phyloP scores from a whole-genome alignment of 2,797 vertebrate species.

The Spinus pinus region DNA sequence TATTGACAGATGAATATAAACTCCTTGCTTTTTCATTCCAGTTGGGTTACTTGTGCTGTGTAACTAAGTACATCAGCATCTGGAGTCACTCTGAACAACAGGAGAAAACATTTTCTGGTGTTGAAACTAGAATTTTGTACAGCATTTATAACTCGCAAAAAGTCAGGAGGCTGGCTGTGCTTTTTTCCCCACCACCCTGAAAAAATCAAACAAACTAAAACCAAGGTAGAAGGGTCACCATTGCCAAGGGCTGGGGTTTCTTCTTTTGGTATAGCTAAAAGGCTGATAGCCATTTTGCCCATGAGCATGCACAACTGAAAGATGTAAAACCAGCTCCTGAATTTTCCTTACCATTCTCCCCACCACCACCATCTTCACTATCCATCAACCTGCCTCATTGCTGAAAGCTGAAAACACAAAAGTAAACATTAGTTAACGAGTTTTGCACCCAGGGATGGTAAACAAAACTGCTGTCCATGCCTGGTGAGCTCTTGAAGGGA shows the following conservation, averaged over 20 bases:
- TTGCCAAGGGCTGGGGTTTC: background rate
- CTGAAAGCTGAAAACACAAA: slow-evolving; percentile 41
- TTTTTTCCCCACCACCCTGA: background rate
- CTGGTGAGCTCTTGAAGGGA: background rate
- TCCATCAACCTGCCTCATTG: background rate
- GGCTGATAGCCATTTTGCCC: background rate
- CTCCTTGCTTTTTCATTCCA: slow-evolving; percentile 14
- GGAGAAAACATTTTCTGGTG: slow-evolving; percentile 8
- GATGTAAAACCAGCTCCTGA: slow-evolving; percentile 4
- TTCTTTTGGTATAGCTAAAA: background rate
- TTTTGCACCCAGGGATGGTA: slow-evolving; percentile 8
- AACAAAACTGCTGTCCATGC: slow-evolving; percentile 23
- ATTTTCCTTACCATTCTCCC: background rate
- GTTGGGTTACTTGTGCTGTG: background rate
- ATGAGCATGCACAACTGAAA: background rate
- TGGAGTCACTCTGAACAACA: slow-evolving; percentile 28
- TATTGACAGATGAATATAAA: slow-evolving; percentile 31
- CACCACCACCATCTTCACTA: background rate
- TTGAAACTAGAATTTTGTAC: background rate
- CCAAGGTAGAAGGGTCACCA: background rate
- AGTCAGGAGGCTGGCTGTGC: background rate
- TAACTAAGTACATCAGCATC: slow-evolving; percentile 13
- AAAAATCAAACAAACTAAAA: background rate
- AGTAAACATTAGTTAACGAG: slow-evolving; percentile 34
- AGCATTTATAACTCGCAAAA: slow-evolving; percentile 4